Base-by-base conservation (phyloP, 2,113 vertebrate species). In the Xenotilapia caudafasciata region DNA sequence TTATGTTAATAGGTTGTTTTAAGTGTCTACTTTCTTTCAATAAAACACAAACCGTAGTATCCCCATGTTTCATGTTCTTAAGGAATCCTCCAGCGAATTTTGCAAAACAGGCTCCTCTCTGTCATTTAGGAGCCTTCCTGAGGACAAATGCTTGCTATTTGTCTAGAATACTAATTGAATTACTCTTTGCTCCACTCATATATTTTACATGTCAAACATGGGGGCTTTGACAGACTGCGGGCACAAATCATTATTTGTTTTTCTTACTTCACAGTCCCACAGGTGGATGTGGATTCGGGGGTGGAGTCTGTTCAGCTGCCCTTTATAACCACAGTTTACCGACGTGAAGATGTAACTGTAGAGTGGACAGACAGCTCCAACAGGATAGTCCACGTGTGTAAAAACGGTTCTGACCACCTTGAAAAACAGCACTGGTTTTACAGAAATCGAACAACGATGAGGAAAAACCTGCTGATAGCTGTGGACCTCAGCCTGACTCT, bases 141-240 rank as follows among this genome's bases (percentile, higher is more conserved):
- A 15, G 26, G 55, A 15, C 7, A 58, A 58, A 9, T 0, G 0
- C n/a, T n/a, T n/a, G 55, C 55, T 58, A 0, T 58, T 28, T 58
- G 1, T 58, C 54, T 58, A 58, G 0, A 1, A 58, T 28, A 0
- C 26, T 58, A 28, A 58, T 28, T 28, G 7, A 58, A 15, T 58
- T 14, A 58, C 1, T 58, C 23, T 28, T 58, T 28, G 0, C 13
- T 58, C 55, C 2, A 0, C 7, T 28, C 23, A 58, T 0, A 0
- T 3, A 58, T 0, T 58, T 15, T 28, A 28, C 55, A 28, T 58
- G 55, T 58, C 55, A 58, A 54, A 58, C 55, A 58, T 31, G 14
- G 26, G 55, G 0, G 13, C 6, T 0, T 55, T 55, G 6, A 55
- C 11, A 26, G 0, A 13, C 53, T 13, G 53, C 0, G 1, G 0